Evolutionary conservation across 1,140 invertebrate genomes (phyloP), one percentile per base, ranked within the genome.

Genomic region (Ceratoteleas bidentatus): DNA sequence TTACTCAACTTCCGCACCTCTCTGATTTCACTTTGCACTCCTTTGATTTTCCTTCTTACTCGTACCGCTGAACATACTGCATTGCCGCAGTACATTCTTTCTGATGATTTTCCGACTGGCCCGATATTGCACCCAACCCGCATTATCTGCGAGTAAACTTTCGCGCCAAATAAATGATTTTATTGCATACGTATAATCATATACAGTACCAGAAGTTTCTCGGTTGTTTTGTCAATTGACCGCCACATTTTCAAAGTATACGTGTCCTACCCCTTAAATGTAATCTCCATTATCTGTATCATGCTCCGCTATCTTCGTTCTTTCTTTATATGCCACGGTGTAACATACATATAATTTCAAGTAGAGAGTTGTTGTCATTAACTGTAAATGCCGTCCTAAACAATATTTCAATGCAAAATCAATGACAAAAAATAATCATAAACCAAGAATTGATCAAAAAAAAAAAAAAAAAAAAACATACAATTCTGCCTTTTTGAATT

Each of bases 401-500:
- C 61, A 68, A 56, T 70, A 75, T 38, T 81, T 65, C 56, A 24
- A 68, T 24, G 75, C 57, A 54, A 24, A 52, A 52, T 6, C 13
- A 49, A 66, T 24, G 24, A 24, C 24, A 24, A 24, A 24, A 24
- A 24, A 24, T 24, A 24, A 24, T 24, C 1, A 24, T 24, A 24
- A 24, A 24, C 1, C 24, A 24, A 24, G 24, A 24, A 24, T 24
- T 24, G 24, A 34, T 50, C 43, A 53, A 73, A 61, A 32, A 58
- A 73, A 49, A 77, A 53, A 73, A 61, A 32, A 58, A 73, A 49
- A 77, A 62, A 50, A 66, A 65, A 65, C 32, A 72, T 2, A 78
- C 33, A 50, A 65, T 57, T 80, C 56, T 80, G 13, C 50, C 57
- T 83, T 38, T 79, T 9, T 70, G 45, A 88, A 79, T 72, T 65